phyloP scores from a whole-genome alignment of 2,113 vertebrate genomes.

The Eulemur rufifrons region DNA sequence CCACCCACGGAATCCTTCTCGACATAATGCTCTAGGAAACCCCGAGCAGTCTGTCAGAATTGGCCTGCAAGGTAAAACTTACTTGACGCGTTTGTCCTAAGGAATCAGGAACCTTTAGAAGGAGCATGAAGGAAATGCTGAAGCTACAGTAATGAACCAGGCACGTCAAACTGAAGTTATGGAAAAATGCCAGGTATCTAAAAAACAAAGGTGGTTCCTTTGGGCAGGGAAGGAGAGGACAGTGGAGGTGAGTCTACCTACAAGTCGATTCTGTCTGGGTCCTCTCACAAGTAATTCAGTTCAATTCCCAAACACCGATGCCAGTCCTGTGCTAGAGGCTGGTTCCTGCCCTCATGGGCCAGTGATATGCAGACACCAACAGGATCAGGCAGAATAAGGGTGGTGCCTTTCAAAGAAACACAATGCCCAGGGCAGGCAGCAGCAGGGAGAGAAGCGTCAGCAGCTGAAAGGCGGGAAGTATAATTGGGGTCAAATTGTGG shows the following conservation, averaged over 20 bases:
- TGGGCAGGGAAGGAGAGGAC: background rate
- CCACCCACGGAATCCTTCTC: background rate
- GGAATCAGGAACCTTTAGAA: background rate
- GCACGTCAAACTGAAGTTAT: background rate
- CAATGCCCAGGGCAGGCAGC: background rate
- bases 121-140: background rate
- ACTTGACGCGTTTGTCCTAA: rapidly evolving
- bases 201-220: background rate
- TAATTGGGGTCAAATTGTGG: background rate
- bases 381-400: background rate
- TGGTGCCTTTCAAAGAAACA: background rate
- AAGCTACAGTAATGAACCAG: background rate
- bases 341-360: background rate
- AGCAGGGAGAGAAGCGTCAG: background rate
- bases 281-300: background rate
- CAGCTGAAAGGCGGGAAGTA: background rate
- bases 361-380: background rate
- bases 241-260: background rate
- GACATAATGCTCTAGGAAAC: background rate
- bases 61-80: background rate
- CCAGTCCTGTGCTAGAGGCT: background rate
- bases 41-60: background rate
- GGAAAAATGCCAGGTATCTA: background rate
- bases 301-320: background rate
- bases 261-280: background rate